Conservation (phyloP, 2,888 invertebrate genomes). For the Mactromeris polynyma region DNA sequence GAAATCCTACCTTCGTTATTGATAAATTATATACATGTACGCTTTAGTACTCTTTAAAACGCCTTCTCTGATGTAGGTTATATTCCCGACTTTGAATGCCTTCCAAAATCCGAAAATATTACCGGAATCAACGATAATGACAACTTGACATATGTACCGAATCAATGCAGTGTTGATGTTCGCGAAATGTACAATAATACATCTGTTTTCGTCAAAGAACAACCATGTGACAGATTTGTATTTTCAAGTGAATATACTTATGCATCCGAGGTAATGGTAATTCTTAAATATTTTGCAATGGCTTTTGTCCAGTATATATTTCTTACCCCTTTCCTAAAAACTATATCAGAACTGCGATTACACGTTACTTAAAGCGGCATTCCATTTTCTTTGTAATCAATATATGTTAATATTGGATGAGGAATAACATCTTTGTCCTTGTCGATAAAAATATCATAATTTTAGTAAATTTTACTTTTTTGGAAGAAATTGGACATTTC, state of each 20-base stretch:
- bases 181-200: background rate
- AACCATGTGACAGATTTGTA: background rate
- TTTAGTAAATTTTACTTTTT: no score
- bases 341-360: no score
- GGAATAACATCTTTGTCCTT: no score
- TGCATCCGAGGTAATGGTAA: constrained; percentile 5
- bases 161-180: constrained; percentile 3
- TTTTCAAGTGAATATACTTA: constrained; percentile 24
- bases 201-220: background rate
- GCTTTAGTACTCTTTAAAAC: no score
- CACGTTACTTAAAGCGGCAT: no score
- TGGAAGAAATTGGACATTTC: no score
- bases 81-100: background rate
- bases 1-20: no score
- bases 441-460: no score
- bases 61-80: background rate
- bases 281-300: background rate
- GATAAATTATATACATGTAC: no score
- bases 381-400: no score
- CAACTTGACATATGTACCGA: background rate
- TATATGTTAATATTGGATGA: no score
- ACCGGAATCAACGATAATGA: background rate
- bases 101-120: background rate
- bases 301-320: background rate
- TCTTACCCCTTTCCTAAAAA: no score